Percentiles rank a stretch among this genome's conserved stretches.
phyloP scores from a whole-genome alignment of 37 sponge, comb jelly and placozoan genomes.

The Axinella damicornis region DNA sequence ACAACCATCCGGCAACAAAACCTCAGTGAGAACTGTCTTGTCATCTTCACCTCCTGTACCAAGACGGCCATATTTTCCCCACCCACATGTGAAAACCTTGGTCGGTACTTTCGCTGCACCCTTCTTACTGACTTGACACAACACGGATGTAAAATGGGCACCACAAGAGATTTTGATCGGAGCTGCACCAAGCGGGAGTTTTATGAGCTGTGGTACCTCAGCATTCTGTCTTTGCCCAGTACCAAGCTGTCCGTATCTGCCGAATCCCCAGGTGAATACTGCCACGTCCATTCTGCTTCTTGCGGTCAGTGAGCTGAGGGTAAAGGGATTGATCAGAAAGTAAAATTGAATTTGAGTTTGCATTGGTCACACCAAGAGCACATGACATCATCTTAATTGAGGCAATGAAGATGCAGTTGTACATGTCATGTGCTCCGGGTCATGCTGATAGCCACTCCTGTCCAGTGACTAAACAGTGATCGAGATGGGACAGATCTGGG shows the following conservation, averaged over 20 bases:
- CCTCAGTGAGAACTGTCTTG: slow-evolving; percentile 19
- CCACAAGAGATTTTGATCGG: slow-evolving; percentile 36
- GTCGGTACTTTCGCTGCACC: neutral
- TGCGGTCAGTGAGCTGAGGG: no score
- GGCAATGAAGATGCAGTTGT: no score
- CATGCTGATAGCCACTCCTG: no score
- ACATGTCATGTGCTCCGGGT: no score
- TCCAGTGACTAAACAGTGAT: no score
- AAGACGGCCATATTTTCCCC: slow-evolving; percentile 67
- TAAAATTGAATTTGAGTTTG: no score
- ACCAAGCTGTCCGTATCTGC: slow-evolving; percentile 73
- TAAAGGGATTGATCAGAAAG: no score
- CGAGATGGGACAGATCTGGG: no score
- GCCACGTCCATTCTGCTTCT: slow-evolving; percentile 3
- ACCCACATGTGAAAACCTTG: slow-evolving; percentile 50
- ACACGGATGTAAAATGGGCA: slow-evolving; percentile 47
- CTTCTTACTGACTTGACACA: neutral
- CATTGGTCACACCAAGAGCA: no score
- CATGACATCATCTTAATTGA: no score
- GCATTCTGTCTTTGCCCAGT: slow-evolving; percentile 11
- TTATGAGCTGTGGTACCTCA: slow-evolving; percentile 38
- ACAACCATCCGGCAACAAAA: neutral
- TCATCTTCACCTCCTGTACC: slow-evolving; percentile 58
- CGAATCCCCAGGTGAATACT: slow-evolving; percentile 67
- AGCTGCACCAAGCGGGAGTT: neutral